phyloP scores from a whole-genome alignment of 2,888 invertebrate species.

The Hecatera dysodea region DNA sequence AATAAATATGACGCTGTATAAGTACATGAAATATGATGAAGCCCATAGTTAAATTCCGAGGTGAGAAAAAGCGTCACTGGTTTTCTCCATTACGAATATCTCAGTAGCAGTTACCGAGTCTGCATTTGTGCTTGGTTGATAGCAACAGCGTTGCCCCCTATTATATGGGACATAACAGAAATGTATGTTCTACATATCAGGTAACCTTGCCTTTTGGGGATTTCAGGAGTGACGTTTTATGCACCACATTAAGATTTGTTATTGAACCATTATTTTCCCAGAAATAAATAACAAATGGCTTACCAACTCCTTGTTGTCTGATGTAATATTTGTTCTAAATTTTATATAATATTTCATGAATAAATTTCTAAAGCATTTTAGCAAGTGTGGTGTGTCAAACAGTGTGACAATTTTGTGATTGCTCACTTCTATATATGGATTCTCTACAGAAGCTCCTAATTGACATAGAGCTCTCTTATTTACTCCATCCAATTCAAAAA shows the following conservation, averaged over 20 bases:
- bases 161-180: no score
- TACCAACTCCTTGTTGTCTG: slow-evolving; percentile 19
- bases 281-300: slow-evolving; percentile 9
- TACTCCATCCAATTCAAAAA: slow-evolving; percentile 15
- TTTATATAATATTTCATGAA: slow-evolving; percentile 20
- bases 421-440: slow-evolving; percentile 4
- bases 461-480: slow-evolving; percentile 17
- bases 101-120: no score
- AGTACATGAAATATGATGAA: no score
- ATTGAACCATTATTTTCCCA: not conserved
- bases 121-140: no score
- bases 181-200: no score
- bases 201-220: no score
- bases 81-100: no score
- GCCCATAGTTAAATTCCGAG: no score
- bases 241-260: not conserved
- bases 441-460: slow-evolving; percentile 19
- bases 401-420: slow-evolving; percentile 15
- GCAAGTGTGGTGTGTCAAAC: slow-evolving; percentile 22
- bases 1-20: no score
- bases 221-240: no score
- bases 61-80: no score
- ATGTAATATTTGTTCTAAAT: slow-evolving; percentile 10
- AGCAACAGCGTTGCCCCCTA: no score
- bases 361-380: slow-evolving; percentile 17